Percentiles rank a stretch among this genome's conserved stretches.
Evolutionary conservation across 2,113 vertebrate species (phyloP).

Genomic region (Bubo bubo): DNA sequence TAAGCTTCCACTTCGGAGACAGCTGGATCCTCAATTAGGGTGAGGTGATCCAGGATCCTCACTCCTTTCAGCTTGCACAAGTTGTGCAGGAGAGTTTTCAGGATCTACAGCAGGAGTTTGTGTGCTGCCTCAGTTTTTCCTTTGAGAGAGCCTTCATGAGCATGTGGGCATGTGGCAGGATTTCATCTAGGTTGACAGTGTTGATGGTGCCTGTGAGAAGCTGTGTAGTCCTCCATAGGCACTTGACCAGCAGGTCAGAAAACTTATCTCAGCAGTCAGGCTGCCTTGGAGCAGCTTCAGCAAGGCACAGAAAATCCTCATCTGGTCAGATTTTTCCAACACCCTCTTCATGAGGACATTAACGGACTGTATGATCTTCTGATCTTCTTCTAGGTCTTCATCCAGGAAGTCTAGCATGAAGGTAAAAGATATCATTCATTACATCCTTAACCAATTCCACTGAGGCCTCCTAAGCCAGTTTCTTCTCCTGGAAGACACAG

Average conservation of each 20-base stretch:
- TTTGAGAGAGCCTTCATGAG: conserved; percentile 82
- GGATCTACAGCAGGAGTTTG: conserved; percentile 75
- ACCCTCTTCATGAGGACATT: conserved; percentile 79
- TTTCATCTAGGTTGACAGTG: conserved; percentile 77
- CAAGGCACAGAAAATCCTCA: conserved; percentile 79
- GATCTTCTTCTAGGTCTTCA: conserved; percentile 78
- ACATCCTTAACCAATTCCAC: conserved; percentile 82
- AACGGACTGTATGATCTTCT: conserved; percentile 77
- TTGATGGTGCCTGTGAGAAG: conserved; percentile 79
- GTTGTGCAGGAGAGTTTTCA: conserved; percentile 81
- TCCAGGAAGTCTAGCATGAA: conserved; percentile 79
- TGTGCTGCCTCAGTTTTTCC: conserved; percentile 79
- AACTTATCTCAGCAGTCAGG: conserved; percentile 73
- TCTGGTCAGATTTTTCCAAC: conserved; percentile 81
- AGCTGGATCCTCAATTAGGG: conserved; percentile 78
- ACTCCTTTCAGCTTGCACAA: conserved; percentile 80
- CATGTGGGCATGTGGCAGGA: conserved; percentile 79
- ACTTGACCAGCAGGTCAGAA: conserved; percentile 83
- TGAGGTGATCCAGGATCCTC: conserved; percentile 81
- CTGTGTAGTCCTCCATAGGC: conserved; percentile 80
- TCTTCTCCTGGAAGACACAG: conserved; percentile 78
- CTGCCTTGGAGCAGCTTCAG: conserved; percentile 81
- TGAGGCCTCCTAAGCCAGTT: conserved; percentile 78
- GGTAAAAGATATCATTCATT: conserved; percentile 80
- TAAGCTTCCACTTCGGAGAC: conserved; percentile 81